Evolutionary conservation across 2,113 vertebrate species (phyloP).

Genomic region (Solea senegalensis): DNA sequence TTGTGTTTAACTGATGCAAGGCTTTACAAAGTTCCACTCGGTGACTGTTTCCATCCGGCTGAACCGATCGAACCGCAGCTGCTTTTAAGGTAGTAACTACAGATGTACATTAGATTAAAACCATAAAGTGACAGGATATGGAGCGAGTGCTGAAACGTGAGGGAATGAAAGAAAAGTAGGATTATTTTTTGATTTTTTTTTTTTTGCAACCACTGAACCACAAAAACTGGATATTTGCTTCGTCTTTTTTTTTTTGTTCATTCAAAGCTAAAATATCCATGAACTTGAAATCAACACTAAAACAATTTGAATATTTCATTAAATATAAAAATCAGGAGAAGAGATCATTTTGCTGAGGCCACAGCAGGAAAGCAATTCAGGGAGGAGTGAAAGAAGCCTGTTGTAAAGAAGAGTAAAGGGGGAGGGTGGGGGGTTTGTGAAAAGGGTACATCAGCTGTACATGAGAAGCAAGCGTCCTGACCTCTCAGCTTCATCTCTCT

Average conservation of each 20-base stretch:
- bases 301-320: background rate
- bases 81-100: constrained; percentile 17
- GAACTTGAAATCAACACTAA: background rate
- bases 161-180: constrained; percentile 11
- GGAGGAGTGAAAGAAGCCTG: background rate
- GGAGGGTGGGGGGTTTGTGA: background rate
- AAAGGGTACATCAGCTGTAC: constrained; percentile 4
- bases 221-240: background rate
- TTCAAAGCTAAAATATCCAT: background rate
- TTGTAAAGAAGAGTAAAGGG: background rate
- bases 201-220: background rate
- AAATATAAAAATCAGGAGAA: too few species aligned
- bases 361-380: background rate
- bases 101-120: constrained; percentile 34
- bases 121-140: constrained; percentile 22
- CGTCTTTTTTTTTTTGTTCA: background rate
- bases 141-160: constrained; percentile 25
- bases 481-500: constrained; percentile 67
- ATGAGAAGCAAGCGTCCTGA: constrained; percentile 39
- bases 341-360: background rate
- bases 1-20: constrained; percentile 29
- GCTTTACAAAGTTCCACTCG: constrained; percentile 31
- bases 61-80: constrained; percentile 1
- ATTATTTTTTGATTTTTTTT: constrained; percentile 10
- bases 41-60: constrained; percentile 2